Percentiles rank a stretch among this genome's conserved stretches.
Conservation (phyloP, 1,140 invertebrate species). For the Protaetia brevitarsis region DNA sequence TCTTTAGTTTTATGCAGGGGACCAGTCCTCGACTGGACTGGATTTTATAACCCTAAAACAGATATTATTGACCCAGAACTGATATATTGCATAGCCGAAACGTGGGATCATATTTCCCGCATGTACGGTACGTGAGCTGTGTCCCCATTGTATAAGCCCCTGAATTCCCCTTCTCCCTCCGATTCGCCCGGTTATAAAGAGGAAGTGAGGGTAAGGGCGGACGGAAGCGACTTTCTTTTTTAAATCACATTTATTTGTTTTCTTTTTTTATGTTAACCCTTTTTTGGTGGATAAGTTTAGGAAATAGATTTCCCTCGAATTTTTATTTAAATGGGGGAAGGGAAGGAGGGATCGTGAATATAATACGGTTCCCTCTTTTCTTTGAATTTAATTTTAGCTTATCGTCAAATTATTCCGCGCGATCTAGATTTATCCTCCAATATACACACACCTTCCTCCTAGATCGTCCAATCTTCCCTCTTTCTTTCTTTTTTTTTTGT, state of each 20-base stretch:
- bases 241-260: conserved; percentile 14
- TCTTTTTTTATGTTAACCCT: conserved; percentile 13
- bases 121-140: neutral
- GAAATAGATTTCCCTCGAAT: conserved; percentile 14
- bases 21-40: neutral
- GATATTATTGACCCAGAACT: conserved; percentile 13
- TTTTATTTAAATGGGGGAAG: too few relatives aligned
- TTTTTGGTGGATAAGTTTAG: neutral
- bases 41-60: conserved; percentile 9
- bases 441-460: neutral
- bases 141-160: too few relatives aligned
- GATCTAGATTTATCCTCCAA: neutral
- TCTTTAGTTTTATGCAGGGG: conserved; percentile 24
- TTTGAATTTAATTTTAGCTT: neutral
- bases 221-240: neutral
- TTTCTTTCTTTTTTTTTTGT: too few relatives aligned
- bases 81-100: conserved; percentile 4
- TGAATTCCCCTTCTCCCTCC: too few relatives aligned
- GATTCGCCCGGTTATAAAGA: neutral
- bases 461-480: too few relatives aligned
- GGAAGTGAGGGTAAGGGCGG: neutral
- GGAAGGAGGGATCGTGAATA: too few relatives aligned
- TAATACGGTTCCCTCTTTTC: neutral
- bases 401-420: neutral
- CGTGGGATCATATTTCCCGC: neutral